These are phyloP conservation scores for Cerastis rubricosa DNA, from an alignment of 2,888 invertebrate genomes.

Conservation along the genomic window DNA sequence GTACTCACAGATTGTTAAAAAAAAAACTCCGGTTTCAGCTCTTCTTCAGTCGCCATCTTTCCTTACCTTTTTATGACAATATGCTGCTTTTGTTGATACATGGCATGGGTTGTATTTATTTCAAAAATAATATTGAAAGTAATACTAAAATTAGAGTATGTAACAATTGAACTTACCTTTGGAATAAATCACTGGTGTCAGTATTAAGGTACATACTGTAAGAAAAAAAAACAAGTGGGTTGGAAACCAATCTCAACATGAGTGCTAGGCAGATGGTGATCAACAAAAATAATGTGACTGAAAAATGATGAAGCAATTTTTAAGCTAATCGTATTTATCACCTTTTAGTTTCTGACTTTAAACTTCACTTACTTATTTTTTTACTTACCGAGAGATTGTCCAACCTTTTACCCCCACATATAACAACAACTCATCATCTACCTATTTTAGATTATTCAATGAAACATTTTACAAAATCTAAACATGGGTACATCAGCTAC, in stretches of 20 bases:
- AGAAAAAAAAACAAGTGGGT: background rate
- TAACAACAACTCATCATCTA: background rate
- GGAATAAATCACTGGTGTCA: background rate
- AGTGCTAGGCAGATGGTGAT: background rate
- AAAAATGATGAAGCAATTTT: background rate
- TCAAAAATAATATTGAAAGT: background rate
- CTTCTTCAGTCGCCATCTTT: background rate
- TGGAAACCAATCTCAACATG: background rate
- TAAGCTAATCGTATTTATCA: background rate
- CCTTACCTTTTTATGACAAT: background rate
- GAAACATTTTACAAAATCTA: background rate
- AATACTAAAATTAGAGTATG: background rate
- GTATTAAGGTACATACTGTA: background rate
- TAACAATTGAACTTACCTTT: background rate
- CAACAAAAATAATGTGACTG: background rate
- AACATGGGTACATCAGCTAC: background rate
- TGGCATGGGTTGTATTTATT: background rate
- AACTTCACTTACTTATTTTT: background rate
- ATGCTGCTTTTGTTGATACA: background rate
- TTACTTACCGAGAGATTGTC: background rate
- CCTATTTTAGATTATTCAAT: too few relatives aligned
- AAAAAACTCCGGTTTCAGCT: background rate
- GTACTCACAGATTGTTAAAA: background rate
- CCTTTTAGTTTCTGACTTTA: background rate
- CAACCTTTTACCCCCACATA: background rate